These are phyloP conservation scores for Paramuricea clavata DNA, from an alignment of 92 coral and sea anemone genomes.

Conservation along the genomic window DNA sequence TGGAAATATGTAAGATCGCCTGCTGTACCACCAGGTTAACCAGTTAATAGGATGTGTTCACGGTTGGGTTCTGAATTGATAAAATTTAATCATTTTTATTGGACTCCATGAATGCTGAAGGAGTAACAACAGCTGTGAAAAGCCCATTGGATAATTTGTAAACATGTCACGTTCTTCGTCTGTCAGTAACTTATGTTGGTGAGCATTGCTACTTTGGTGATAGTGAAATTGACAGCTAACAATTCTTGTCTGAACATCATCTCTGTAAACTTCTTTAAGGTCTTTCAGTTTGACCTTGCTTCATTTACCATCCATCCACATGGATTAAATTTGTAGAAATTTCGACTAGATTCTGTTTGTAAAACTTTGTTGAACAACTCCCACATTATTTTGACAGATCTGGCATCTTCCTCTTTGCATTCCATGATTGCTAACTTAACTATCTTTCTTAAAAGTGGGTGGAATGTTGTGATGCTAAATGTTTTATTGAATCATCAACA, in stretches of 20 bases:
- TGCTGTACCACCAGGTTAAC: too few relatives aligned
- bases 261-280: not conserved
- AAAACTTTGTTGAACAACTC: too few relatives aligned
- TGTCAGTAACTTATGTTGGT: not conserved
- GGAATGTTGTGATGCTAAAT: too few relatives aligned
- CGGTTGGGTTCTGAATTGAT: not conserved
- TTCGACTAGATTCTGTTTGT: not conserved
- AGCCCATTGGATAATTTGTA: not conserved
- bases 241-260: too few relatives aligned
- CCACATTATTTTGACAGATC: too few relatives aligned
- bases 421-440: too few relatives aligned
- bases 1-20: not conserved
- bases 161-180: too few relatives aligned
- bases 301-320: not conserved
- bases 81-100: not conserved
- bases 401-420: not conserved
- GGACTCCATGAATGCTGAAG: too few relatives aligned
- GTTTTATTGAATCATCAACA: not conserved
- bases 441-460: too few relatives aligned
- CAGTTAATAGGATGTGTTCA: too few relatives aligned
- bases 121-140: constrained; percentile 4
- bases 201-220: not conserved
- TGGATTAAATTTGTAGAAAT: not conserved
- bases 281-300: not conserved
- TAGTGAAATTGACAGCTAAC: not conserved